Base-by-base conservation (phyloP, 1,140 invertebrate species). In the Mamestra configurata region DNA sequence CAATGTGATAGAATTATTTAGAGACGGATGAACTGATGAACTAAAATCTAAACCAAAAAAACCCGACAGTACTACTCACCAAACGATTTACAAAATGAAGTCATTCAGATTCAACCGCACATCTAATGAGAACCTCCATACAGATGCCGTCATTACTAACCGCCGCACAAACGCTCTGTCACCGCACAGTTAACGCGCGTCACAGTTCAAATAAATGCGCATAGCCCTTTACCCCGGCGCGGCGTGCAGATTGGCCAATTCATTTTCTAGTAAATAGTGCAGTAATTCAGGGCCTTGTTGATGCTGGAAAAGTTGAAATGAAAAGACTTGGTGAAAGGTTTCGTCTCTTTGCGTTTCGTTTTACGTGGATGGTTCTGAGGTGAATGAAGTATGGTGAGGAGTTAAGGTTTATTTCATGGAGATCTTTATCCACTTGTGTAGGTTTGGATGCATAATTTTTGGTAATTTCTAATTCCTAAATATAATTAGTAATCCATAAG, bases 221-320 rank as follows among this genome's bases (percentile, higher is more conserved):
- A 43, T 20, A 24, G 43, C 46, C 76, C 76, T 68, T 55, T 49
- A 78, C 61, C 20, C 35, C 7, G 51, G 27, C 11, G 59, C n/a
- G 43, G 24, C n/a, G 57, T 13, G 76, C 35, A 78, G 76, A 78
- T 78, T 78, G 61, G 76, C 76, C 61, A 78, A 78, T 78, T 78
- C 76, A 78, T 78, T 78, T 55, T 37, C 46, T 68, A 68, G 59
- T 68, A 77, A 77, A 77, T 77, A 77, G 76, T 68, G 20, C 59
- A 22, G 43, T 55, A 66, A 78, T 78, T 68, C 64, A 55, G n/a
- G 11, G 13, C 76, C 18, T 55, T 55, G 27, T 37, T 22, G 18
- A 40, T 78, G 27, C 46, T 40, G 64, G 43, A 68, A 78, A 77
- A 64, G 20, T 49, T 73, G 4, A 37, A 73, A 73, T 71, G 35